Evolutionary conservation across 2,797 vertebrate genomes (phyloP), one percentile per base, ranked within the genome.

Genomic region (Enteromius thamalakanensis): DNA sequence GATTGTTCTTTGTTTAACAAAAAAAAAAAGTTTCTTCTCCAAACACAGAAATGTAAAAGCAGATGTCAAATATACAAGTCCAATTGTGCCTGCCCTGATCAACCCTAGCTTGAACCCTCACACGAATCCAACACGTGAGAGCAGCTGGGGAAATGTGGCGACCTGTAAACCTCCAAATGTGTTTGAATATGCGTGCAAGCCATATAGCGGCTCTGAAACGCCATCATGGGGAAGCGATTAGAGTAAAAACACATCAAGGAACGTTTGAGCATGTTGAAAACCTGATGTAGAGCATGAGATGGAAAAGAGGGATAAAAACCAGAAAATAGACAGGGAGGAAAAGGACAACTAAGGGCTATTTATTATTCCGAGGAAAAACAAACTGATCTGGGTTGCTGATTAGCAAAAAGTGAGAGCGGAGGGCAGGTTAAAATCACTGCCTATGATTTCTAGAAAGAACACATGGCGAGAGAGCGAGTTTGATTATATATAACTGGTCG

Each of bases 301-400:
- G 69, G 70, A 58, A 58, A 78, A 69, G 75, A 69, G n/a, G 67
- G 49, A 70, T 70, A 75, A 64, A 80, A 70, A 78, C 12, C 9
- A 68, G 49, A 58, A 76, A 76, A 69, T 11, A 45, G 17, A 76
- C 14, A 29, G 68, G 15, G 77, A 47, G 71, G 53, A 76, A 78
- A 49, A 53, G 47, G 62, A 80, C 86, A 83, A 72, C 82, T 79
- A 34, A 51, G 58, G 47, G 81, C 79, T 82, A 83, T 90, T 89
- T 89, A 87, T 88, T 88, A 88, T 85, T 74, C 15, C 60, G 34
- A 85, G 77, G 19, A 85, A 91, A 93, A 89, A 86, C 71, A 81
- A 91, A 89, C 84, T 81, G 80, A 88, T 82, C 71, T 85, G 60
- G 79, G 58, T 45, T 82, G 49, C 75, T 69, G 84, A 90, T 81